These are phyloP conservation scores for Paramormyrops kingsleyae DNA, from an alignment of 2,113 vertebrate species.

Conservation along the genomic window DNA sequence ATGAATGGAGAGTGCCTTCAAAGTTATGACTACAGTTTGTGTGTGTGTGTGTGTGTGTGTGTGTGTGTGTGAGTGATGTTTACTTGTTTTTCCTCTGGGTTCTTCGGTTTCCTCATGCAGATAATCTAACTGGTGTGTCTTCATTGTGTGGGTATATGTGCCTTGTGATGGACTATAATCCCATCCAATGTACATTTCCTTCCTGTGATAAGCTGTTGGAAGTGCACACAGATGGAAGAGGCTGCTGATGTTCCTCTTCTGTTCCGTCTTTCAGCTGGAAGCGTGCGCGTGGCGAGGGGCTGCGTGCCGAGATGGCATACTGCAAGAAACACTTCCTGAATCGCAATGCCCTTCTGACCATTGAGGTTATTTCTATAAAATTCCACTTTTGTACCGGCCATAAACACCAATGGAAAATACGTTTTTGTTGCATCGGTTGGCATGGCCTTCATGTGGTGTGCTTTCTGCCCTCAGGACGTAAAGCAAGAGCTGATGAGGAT, in stretches of 20 bases:
- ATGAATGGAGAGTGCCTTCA: no score
- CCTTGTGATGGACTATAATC: neutral
- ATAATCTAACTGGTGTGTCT: neutral
- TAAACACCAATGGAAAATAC: neutral
- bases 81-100: no score
- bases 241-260: neutral
- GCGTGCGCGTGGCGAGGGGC: conserved; percentile 67
- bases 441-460: neutral
- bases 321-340: conserved; percentile 88
- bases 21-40: neutral
- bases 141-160: neutral
- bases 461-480: conserved; percentile 64
- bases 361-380: conserved; percentile 67
- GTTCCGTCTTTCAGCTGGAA: conserved; percentile 72
- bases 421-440: neutral
- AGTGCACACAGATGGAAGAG: neutral
- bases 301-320: conserved; percentile 69
- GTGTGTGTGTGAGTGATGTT: no score
- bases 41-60: no score
- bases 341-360: conserved; percentile 80
- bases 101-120: no score
- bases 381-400: neutral
- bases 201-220: neutral
- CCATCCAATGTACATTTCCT: neutral
- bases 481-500: conserved; percentile 82